Conservation (phyloP, 2,797 vertebrate species). For the Apogon talboti region DNA sequence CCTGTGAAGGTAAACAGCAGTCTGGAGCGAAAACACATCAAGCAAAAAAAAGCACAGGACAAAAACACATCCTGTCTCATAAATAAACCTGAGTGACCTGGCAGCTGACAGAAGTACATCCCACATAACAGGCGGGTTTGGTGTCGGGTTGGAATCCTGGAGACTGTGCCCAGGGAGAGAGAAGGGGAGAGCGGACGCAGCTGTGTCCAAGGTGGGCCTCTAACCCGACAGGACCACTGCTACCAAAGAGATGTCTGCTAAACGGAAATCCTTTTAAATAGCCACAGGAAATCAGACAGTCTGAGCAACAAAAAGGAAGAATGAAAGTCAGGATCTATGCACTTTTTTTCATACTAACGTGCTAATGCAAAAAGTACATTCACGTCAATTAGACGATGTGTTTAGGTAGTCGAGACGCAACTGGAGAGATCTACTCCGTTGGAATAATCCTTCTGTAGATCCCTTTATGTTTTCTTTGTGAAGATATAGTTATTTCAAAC, state of each 20-base stretch:
- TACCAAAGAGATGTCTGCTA: conserved; percentile 59
- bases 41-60: conserved; percentile 25
- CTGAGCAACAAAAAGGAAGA: conserved; percentile 4
- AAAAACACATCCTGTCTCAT: conserved; percentile 71
- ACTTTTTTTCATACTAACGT: conserved; percentile 11
- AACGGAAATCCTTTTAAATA: conserved; percentile 70
- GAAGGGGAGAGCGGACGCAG: conserved; percentile 65
- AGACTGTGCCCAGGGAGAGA: conserved; percentile 35
- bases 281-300: conserved; percentile 46
- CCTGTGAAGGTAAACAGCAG: conserved; percentile 45
- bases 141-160: conserved; percentile 71
- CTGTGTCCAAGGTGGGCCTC: conserved; percentile 66
- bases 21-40: conserved; percentile 29
- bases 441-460: no score
- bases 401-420: no score
- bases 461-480: neutral
- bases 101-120: conserved; percentile 52
- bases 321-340: no score
- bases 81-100: conserved; percentile 51
- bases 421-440: no score
- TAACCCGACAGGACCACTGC: conserved; percentile 48
- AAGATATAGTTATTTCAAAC: no score
- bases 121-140: conserved; percentile 58
- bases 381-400: no score
- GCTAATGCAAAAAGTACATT: neutral